Percentiles rank a stretch among this genome's conserved stretches.
Conservation (phyloP, 92 coral and sea anemone genomes). For the Galaxea fascicularis region DNA sequence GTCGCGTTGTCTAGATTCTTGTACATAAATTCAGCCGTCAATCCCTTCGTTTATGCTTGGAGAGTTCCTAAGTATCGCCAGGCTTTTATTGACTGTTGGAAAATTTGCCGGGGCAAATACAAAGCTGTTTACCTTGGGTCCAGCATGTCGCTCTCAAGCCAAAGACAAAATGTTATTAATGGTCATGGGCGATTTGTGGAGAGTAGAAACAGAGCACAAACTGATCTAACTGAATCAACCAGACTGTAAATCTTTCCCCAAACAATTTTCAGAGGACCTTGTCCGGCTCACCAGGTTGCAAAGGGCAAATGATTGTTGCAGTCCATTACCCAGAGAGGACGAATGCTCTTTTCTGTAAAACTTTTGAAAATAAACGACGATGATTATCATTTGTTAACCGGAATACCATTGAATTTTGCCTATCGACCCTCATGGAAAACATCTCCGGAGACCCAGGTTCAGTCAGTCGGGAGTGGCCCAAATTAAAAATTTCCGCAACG, state of each 20-base stretch:
- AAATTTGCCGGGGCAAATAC: background rate
- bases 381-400: too few relatives aligned
- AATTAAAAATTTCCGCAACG: too few relatives aligned
- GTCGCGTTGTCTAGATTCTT: constrained; percentile 37
- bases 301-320: too few relatives aligned
- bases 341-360: too few relatives aligned
- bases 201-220: background rate
- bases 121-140: background rate
- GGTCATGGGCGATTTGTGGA: background rate
- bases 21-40: constrained; percentile 40
- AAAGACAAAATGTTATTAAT: background rate
- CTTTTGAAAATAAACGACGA: too few relatives aligned
- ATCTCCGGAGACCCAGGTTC: too few relatives aligned
- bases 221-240: constrained; percentile 4
- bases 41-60: constrained; percentile 51
- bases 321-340: too few relatives aligned
- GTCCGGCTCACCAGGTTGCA: too few relatives aligned
- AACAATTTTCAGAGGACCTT: too few relatives aligned
- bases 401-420: too few relatives aligned
- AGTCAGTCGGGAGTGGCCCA: too few relatives aligned
- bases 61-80: constrained; percentile 54
- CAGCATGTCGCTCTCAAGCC: background rate
- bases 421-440: too few relatives aligned
- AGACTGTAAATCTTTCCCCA: background rate
- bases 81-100: constrained; percentile 44